phyloP scores from a whole-genome alignment of 2,888 invertebrate genomes.

The Orchesellides sinensis region DNA sequence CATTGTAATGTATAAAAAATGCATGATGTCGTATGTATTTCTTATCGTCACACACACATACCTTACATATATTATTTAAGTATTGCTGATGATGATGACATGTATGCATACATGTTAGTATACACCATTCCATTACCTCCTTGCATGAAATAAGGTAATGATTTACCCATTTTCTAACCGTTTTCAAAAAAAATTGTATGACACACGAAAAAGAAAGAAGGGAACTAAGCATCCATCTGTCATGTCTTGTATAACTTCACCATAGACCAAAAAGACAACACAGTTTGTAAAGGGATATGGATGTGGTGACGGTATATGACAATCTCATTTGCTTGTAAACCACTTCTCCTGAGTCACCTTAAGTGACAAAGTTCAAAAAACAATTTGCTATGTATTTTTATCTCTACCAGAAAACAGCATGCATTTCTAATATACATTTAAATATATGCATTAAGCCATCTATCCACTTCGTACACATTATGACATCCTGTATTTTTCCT shows the following conservation, averaged over 20 bases:
- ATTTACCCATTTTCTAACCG: slow-evolving; percentile 49
- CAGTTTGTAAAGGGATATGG: neutral
- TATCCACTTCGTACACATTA: too few relatives aligned
- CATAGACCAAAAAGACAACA: neutral
- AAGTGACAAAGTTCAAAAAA: slow-evolving; percentile 3
- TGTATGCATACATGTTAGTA: slow-evolving; percentile 1
- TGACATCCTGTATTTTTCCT: too few relatives aligned
- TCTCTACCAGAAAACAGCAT: neutral
- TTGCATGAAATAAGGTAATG: slow-evolving; percentile 49
- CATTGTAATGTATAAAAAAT: too few relatives aligned
- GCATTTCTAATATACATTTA: neutral
- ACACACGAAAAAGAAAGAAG: neutral
- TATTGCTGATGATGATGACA: slow-evolving; percentile 22
- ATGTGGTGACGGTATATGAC: slow-evolving; percentile 28
- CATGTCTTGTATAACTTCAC: slow-evolving; percentile 46
- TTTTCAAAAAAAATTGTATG: slow-evolving; percentile 17
- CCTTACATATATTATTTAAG: too few relatives aligned
- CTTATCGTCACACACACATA: too few relatives aligned
- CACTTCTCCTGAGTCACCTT: slow-evolving; percentile 22
- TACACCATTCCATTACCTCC: neutral
- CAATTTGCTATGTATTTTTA: neutral
- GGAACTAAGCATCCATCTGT: slow-evolving; percentile 52
- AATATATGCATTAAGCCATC: too few relatives aligned
- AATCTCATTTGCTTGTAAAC: slow-evolving; percentile 27
- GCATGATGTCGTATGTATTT: too few relatives aligned